Evolutionary conservation across 2,797 vertebrate species (phyloP).

Genomic region (Neosilurus mollespiculum): DNA sequence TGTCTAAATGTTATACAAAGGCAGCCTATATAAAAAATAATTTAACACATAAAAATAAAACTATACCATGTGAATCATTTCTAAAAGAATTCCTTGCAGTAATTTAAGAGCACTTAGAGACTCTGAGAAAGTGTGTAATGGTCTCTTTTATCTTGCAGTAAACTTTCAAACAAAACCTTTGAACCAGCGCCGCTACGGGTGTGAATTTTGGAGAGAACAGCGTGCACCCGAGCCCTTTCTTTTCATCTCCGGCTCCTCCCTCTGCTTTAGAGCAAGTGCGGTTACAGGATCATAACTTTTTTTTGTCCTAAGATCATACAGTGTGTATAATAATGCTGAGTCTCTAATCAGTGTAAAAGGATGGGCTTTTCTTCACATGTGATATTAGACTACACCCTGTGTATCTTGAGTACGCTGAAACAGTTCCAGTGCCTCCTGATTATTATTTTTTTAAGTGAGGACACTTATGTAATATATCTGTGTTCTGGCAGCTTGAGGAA

Average conservation of each 20-base stretch:
- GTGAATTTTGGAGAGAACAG: not conserved
- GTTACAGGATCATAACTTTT: slow-evolving; percentile 1
- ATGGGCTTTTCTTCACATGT: slow-evolving; percentile 12
- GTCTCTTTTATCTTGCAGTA: slow-evolving; percentile 9
- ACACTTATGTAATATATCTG: not conserved
- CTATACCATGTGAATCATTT: not conserved
- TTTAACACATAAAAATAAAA: not conserved
- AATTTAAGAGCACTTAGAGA: not conserved
- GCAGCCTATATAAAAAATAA: not conserved
- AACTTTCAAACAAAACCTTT: slow-evolving; percentile 21
- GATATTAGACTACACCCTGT: slow-evolving; percentile 22
- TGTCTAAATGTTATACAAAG: not conserved
- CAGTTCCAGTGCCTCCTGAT: not conserved
- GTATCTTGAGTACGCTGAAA: not conserved
- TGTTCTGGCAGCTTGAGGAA: not conserved
- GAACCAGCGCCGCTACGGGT: not conserved
- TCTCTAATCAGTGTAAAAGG: slow-evolving; percentile 37
- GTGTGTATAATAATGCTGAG: not conserved
- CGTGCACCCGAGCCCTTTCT: not conserved
- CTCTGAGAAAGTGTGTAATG: not conserved
- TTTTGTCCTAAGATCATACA: slow-evolving; percentile 29
- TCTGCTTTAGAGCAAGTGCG: slow-evolving; percentile 24
- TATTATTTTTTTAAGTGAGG: not conserved
- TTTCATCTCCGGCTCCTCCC: slow-evolving; percentile 25
- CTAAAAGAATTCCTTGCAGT: not conserved